phyloP scores from a whole-genome alignment of 2,113 vertebrate species.

The Actinemys pallida region DNA sequence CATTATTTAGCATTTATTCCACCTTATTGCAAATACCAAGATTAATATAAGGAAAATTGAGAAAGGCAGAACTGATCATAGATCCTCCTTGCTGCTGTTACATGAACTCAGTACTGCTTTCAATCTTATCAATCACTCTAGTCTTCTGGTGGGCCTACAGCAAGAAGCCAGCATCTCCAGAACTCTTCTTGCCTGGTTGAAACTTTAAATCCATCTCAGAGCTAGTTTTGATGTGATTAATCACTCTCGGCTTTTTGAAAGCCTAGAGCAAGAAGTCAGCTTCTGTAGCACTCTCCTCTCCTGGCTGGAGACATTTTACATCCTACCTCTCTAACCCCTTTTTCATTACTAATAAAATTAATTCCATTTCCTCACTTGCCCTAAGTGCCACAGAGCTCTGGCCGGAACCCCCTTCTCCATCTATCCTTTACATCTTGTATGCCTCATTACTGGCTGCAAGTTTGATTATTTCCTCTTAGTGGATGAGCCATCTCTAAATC shows the following conservation, averaged over 20 bases:
- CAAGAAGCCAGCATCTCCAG: neutral
- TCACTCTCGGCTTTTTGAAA: neutral
- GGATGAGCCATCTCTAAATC: neutral
- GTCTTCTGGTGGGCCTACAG: neutral
- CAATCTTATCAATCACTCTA: neutral
- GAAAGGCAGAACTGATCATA: fast-evolving
- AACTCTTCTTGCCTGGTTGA: neutral
- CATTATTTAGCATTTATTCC: neutral
- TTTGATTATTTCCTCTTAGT: neutral
- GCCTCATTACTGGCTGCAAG: neutral
- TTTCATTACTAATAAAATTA: neutral
- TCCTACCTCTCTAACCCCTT: neutral
- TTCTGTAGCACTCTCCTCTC: neutral
- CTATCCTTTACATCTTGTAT: neutral
- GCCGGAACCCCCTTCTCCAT: neutral
- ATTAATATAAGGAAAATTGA: neutral
- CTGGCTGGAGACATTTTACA: neutral
- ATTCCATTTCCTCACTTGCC: neutral
- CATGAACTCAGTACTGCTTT: neutral
- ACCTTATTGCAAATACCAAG: neutral
- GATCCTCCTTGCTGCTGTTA: neutral
- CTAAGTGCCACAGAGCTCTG: neutral
- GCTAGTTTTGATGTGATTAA: neutral
- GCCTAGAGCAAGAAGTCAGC: neutral
- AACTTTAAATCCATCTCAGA: neutral